A percentile compares a stretch with the other conserved stretches of the same genome.
These are phyloP conservation scores for Eulemur coronatus DNA, from an alignment of 2,797 vertebrate genomes.

Conservation along the genomic window DNA sequence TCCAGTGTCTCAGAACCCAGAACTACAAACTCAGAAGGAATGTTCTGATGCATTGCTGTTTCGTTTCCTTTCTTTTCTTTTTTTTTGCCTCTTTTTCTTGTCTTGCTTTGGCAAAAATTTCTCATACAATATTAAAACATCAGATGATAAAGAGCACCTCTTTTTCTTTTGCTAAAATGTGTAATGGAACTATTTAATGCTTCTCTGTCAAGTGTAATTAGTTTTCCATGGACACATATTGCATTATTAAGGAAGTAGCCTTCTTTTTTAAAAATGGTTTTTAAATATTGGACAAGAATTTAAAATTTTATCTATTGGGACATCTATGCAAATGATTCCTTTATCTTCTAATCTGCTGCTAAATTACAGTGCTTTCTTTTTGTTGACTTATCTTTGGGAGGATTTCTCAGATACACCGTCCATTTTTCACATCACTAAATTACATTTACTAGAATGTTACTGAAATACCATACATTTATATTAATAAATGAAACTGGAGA, in stretches of 20 bases:
- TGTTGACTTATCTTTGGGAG: background rate
- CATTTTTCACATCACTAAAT: background rate
- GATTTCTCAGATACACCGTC: background rate
- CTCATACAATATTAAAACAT: background rate
- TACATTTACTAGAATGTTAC: background rate
- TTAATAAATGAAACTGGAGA: constrained; percentile 5
- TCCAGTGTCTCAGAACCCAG: background rate
- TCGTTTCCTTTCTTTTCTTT: background rate
- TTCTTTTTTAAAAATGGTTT: background rate
- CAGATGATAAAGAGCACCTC: background rate
- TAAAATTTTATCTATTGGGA: background rate
- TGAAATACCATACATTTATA: background rate
- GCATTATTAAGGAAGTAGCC: background rate
- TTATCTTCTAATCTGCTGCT: background rate
- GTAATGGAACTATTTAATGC: background rate
- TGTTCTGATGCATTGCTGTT: background rate
- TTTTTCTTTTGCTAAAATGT: background rate
- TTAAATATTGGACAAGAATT: background rate
- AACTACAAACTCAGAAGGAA: background rate
- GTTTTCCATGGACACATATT: background rate
- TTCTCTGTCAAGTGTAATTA: background rate
- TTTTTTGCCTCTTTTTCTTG: background rate
- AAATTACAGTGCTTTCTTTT: background rate
- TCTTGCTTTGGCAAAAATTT: background rate
- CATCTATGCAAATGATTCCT: background rate